Base-by-base conservation (phyloP, 2,888 invertebrate genomes). In the Caenorhabditis macrosperma region DNA sequence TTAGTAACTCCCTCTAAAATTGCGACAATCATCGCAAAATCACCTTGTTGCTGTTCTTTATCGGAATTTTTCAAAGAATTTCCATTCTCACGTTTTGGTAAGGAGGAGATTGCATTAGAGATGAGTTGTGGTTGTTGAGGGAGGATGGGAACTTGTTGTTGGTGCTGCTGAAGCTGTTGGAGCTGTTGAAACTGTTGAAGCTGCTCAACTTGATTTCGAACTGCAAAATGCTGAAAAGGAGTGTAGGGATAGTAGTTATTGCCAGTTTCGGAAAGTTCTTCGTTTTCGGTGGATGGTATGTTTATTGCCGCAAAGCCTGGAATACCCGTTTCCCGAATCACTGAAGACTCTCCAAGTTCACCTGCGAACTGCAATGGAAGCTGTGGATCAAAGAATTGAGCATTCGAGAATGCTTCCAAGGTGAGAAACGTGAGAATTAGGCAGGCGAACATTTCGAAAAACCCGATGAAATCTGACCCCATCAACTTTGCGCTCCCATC, bases 231-330 rank as follows among this genome's bases (percentile, higher is more conserved):
- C 46, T 48, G 63, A n/a, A 57, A 44, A 12, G 28, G 44, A 26
- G 72, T 48, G 46, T 41, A 52, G 4, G 41, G 38, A 6, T 48
- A 30, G 33, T 30, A 22, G 28, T 35, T 57, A 0, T 61, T 44
- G 7, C 3, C 41, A 6, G 22, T 50, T n/a, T 38, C 15, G 15
- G 38, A 38, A 15, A 38, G 6, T n/a, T 44, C 75, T 26, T 75
- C 44, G 22, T 28, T 63, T 2, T 61, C 60, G 30, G 52, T 7
- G 7, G 68, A 35, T 0, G 76, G 76, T 6, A 77, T 30, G 17
- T 69, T 68, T 4, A 77, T 50, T 6, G 76, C 68, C 20, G 76
- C 76, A 10, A 55, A 77, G 0, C 76, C 76, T 76, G 10, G 28
- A 46, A 63, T 22, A 35, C 22, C 28, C 28, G 26, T 2, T 20